phyloP scores from a whole-genome alignment of 2,888 invertebrate genomes.

The Ectropis crepuscularia region DNA sequence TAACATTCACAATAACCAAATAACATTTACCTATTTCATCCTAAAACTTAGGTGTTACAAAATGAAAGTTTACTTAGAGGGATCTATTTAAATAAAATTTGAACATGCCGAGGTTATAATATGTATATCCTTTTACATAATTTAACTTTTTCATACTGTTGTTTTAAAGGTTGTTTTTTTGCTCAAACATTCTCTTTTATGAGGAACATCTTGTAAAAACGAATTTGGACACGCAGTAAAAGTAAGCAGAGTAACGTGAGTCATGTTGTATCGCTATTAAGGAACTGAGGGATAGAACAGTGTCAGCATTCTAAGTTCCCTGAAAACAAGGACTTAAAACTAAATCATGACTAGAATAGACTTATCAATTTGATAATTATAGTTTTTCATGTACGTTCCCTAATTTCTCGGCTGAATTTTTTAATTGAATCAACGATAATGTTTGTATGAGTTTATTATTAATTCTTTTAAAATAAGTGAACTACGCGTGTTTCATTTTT shows the following conservation, averaged over 20 bases:
- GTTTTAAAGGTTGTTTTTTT: background rate
- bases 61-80: too few species aligned
- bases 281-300: slow-evolving; percentile 56
- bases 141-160: background rate
- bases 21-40: too few species aligned
- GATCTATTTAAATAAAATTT: too few species aligned
- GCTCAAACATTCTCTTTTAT: background rate
- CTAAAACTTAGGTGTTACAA: too few species aligned
- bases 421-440: too few species aligned
- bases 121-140: background rate
- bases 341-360: slow-evolving; percentile 40
- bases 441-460: too few species aligned
- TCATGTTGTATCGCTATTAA: slow-evolving; percentile 64
- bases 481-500: too few species aligned
- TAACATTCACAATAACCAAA: too few species aligned
- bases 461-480: too few species aligned
- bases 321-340: slow-evolving; percentile 35
- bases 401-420: too few species aligned
- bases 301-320: slow-evolving; percentile 60
- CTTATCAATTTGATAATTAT: background rate
- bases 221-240: slow-evolving; percentile 42
- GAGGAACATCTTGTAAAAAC: slow-evolving; percentile 13
- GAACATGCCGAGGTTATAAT: too few species aligned
- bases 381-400: too few species aligned
- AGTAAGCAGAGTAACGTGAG: slow-evolving; percentile 44